Evolutionary conservation across 2,113 vertebrate species (phyloP).

Genomic region (Corydoras maculifer): DNA sequence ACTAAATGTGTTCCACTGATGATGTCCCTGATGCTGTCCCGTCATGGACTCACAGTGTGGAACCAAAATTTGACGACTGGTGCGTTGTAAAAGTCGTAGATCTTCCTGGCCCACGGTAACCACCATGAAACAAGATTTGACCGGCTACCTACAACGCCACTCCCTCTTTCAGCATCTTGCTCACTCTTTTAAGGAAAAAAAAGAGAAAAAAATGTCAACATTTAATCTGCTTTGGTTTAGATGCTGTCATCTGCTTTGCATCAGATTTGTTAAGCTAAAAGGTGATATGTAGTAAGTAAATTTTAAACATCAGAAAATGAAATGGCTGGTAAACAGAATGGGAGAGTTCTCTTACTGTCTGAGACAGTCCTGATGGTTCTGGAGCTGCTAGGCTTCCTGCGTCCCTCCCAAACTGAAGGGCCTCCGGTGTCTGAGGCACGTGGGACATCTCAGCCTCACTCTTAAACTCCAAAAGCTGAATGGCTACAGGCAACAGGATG

Average conservation of each 20-base stretch:
- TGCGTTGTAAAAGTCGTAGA: slow-evolving; percentile 91
- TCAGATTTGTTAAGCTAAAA: no score
- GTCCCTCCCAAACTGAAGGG: slow-evolving; percentile 73
- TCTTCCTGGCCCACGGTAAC: slow-evolving; percentile 69
- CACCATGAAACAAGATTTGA: slow-evolving; percentile 45
- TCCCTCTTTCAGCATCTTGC: slow-evolving; percentile 72
- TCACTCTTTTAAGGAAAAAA: slow-evolving; percentile 49
- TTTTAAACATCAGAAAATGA: no score
- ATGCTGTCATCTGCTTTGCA: no score
- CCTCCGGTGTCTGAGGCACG: slow-evolving; percentile 84
- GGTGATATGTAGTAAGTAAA: no score
- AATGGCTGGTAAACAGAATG: background rate
- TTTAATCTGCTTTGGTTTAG: no score
- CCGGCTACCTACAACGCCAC: slow-evolving; percentile 48
- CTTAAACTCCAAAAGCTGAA: slow-evolving; percentile 92
- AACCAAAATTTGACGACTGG: slow-evolving; percentile 99
- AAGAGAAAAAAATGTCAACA: background rate
- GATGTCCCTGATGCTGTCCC: background rate
- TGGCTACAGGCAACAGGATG: slow-evolving; percentile 84
- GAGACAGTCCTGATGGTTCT: slow-evolving; percentile 16
- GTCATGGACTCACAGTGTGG: slow-evolving; percentile 77
- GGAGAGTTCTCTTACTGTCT: slow-evolving; percentile 24
- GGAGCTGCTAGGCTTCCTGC: slow-evolving; percentile 56
- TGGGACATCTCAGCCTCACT: slow-evolving; percentile 97
- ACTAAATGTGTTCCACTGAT: no score